Base-by-base conservation (phyloP, 2,797 vertebrate genomes). In the Avahi laniger region DNA sequence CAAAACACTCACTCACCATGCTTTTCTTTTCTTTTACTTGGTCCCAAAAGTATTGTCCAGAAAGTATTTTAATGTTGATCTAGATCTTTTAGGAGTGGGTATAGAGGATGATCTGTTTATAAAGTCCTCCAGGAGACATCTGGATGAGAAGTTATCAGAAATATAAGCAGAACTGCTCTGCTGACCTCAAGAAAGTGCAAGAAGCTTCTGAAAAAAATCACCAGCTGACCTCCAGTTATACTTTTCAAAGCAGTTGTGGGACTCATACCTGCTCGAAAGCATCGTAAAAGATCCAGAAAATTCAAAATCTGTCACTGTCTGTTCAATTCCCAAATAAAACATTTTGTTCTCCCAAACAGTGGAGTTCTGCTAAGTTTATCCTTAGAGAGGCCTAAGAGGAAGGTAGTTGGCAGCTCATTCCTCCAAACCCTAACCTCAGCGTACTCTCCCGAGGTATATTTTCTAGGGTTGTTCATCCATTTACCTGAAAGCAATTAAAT, bases 261-360 rank as follows among this genome's bases (percentile, higher is more conserved):
- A 93, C 92, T 98, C 98, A 97, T 98, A 98, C 97, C 98, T 99
- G 98, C 98, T 98, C 98, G 98, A 97, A 98, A 98, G 96, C 93
- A 93, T 95, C 84, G 69, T 96, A 97, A 98, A 98, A 98, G 96
- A 94, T 98, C 96, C 97, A 98, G 98, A 98, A 98, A 98, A 97
- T 97, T 97, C 97, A 98, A 98, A 98, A 98, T 98, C 98, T 98
- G 98, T 98, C 98, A 98, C 97, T 98, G 98, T 98, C 98, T 98
- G 96, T 97, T 97, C 73, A 98, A 98, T 89, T 98, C 97, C 97
- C 98, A 99, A 99, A 98, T 98, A 98, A 99, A 98, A 98, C 98
- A 98, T 97, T 98, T 96, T 96, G 86, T 98, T 98, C 98, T 98
- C 98, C 57, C 98, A 97, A 96, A 98, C 87, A 98, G 96, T 96